Conservation (phyloP, 1,140 invertebrate species). For the Gonioctena quinquepunctata region DNA sequence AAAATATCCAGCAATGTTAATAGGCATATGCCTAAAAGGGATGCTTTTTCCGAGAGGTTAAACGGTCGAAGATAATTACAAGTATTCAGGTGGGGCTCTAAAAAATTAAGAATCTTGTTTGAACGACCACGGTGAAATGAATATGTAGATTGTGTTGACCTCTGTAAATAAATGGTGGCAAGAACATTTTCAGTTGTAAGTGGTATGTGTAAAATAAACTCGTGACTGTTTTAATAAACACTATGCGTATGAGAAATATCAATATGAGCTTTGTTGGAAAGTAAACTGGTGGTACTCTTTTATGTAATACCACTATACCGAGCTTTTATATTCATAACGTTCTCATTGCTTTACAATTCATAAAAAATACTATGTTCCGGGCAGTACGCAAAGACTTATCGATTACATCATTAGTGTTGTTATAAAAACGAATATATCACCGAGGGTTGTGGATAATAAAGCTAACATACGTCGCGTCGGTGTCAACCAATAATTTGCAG, state of each 20-base stretch:
- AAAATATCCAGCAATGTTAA: constrained; percentile 20
- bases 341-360: too few species aligned
- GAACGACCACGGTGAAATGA: background rate
- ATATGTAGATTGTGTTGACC: constrained; percentile 5
- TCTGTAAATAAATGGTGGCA: background rate
- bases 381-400: too few species aligned
- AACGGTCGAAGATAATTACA: background rate
- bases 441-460: background rate
- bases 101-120: constrained; percentile 1
- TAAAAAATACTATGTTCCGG: too few species aligned
- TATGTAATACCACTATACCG: too few species aligned
- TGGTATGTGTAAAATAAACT: background rate
- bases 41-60: background rate
- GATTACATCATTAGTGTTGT: background rate
- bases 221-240: background rate
- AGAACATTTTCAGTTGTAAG: background rate
- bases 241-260: background rate
- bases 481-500: background rate
- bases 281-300: too few species aligned
- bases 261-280: too few species aligned
- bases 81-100: constrained; percentile 1
- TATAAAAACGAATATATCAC: background rate
- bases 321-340: too few species aligned
- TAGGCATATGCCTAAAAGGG: constrained; percentile 6
- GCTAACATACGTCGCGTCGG: background rate